These are phyloP conservation scores for Trididemnum clinides DNA, from an alignment of 23 tunicate genomes.

Conservation along the genomic window DNA sequence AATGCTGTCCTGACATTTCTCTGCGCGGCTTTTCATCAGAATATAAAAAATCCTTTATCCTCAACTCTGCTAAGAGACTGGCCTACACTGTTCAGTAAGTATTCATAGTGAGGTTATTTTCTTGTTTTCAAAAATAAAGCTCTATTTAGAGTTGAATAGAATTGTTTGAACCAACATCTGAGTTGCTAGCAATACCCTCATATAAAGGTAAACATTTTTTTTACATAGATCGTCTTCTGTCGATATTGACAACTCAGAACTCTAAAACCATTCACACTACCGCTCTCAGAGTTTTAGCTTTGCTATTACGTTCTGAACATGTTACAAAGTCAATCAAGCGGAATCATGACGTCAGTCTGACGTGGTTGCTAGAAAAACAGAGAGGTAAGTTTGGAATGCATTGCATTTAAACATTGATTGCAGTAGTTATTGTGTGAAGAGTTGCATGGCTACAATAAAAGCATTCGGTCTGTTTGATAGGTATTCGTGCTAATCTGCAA, in stretches of 20 bases:
- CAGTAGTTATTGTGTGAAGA: too few species aligned
- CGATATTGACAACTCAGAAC: neutral
- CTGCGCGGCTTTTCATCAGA: conserved; percentile 35
- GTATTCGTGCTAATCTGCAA: too few species aligned
- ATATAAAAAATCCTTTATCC: conserved; percentile 34
- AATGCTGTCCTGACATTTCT: conserved; percentile 24
- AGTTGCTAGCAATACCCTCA: too few species aligned
- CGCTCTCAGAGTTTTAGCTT: neutral
- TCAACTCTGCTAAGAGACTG: conserved; percentile 38
- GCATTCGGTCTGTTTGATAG: too few species aligned
- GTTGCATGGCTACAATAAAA: too few species aligned
- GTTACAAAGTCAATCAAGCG: neutral
- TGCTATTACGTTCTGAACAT: conserved; percentile 13
- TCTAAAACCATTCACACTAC: neutral
- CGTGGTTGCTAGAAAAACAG: conserved; percentile 44
- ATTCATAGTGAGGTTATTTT: too few species aligned
- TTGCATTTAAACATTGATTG: too few species aligned
- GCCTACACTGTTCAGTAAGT: conserved; percentile 31
- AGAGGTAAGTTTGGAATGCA: conserved; percentile 15
- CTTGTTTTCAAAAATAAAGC: too few species aligned
- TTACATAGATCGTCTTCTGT: neutral
- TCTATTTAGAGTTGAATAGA: too few species aligned
- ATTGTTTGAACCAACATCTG: too few species aligned
- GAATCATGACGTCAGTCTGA: neutral
- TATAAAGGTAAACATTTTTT: neutral